Percentiles rank a stretch among this genome's conserved stretches.
Conservation (phyloP, 2,113 vertebrate species). For the Gallinago jamesoni region DNA sequence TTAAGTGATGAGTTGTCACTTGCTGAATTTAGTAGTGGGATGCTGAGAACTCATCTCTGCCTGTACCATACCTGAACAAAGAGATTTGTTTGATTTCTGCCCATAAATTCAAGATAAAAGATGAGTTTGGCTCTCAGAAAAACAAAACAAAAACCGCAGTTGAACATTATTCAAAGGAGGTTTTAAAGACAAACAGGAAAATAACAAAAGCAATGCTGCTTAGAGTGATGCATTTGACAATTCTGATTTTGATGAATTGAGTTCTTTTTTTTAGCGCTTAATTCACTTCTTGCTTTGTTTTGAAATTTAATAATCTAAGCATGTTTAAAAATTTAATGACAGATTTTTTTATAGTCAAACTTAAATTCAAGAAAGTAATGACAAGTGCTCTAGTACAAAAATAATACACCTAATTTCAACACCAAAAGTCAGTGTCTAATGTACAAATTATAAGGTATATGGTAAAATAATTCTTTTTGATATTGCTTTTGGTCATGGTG, state of each 20-base stretch:
- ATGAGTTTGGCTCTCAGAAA: not conserved
- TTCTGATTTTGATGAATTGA: not conserved
- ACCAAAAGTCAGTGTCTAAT: not conserved
- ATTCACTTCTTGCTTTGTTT: constrained; percentile 25
- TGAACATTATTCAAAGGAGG: constrained; percentile 20
- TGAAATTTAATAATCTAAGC: constrained; percentile 16
- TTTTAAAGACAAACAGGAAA: constrained; percentile 15
- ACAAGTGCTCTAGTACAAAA: constrained; percentile 3
- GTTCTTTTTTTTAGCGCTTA: not conserved
- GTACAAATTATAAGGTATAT: not conserved
- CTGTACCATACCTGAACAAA: not conserved
- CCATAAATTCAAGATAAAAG: constrained; percentile 2
- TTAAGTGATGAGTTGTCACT: not conserved
- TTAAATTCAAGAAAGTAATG: constrained; percentile 9
- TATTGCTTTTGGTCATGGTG: not conserved
- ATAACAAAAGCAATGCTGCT: not conserved
- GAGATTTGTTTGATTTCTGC: not conserved
- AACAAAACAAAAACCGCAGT: not conserved
- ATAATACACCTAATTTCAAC: not conserved
- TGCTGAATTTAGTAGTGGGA: not conserved
- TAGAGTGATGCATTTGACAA: constrained; percentile 21
- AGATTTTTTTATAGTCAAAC: not conserved
- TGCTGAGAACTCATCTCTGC: not conserved
- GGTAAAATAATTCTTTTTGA: not conserved
- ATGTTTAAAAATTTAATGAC: constrained; percentile 21